Evolutionary conservation across 2,888 invertebrate species (phyloP), one percentile per base, ranked within the genome.

Genomic region (Sarcophaga rosellei): DNA sequence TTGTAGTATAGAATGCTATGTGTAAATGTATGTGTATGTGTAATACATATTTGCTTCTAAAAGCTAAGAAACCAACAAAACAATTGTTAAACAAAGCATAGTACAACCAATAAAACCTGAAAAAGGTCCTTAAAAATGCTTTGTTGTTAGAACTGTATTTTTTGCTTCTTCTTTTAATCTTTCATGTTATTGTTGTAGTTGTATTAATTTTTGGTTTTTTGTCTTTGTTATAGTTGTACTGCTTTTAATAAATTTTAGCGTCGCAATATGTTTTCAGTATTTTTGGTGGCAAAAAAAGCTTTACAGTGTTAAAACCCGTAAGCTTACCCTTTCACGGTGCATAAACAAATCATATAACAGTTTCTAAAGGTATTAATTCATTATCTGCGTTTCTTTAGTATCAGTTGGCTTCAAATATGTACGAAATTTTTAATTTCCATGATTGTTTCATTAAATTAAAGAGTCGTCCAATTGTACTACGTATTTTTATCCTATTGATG

Each of bases 241-340:
- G n/a, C 5, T 25, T 74, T 75, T 15, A 73, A 11, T 21, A 20
- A n/a, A 23, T 69, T 74, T 80, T 17, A 70, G 53, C 84, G 79
- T 61, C 84, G 84, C 75, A 84, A 70, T 79, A 59, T 11, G 11
- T 72, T 53, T 53, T 53, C 72, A 6, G 35, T 79, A 23, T 80
- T 84, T 84, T 75, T 70, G 75, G 84, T 70, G 75, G 84, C 79
- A 84, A 84, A 53, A 53, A 72, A 47, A 59, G 65, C 47, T 78
- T 57, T 77, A 72, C 11, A 72, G 25, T 57, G 72, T 65, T 70
- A 70, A 80, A 72, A 17, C 59, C 75, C 45, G 23, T 62, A 65
- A 69, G 57, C 59, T 70, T 59, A 69, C 45, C 69, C 69, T 68
- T 68, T 78, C 4, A 59, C 21, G 20, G 17, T 21, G 23, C 8